Conservation (phyloP, 2,113 vertebrate genomes). For the Eleginops maclovinus region DNA sequence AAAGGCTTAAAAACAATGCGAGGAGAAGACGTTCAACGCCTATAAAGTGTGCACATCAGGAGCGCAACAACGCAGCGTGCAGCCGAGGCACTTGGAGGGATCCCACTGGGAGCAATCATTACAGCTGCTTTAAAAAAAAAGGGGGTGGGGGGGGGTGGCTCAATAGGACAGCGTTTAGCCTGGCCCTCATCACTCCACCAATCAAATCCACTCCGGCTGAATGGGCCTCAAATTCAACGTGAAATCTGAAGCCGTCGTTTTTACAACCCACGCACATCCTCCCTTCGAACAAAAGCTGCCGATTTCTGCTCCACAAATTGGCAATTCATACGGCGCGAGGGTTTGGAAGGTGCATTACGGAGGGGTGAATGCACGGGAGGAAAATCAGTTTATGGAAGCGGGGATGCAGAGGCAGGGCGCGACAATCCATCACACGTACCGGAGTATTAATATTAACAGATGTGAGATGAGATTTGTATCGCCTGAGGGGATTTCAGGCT, state of each 20-base stretch:
- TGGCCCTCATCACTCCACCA: constrained; percentile 43
- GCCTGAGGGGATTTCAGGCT: background rate
- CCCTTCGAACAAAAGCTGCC: background rate
- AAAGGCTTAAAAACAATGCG: background rate
- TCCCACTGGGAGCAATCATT: constrained; percentile 68
- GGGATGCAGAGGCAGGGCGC: background rate
- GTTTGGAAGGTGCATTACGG: background rate
- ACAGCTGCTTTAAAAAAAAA: constrained; percentile 42
- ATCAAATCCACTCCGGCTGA: constrained; percentile 55
- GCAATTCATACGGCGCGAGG: background rate
- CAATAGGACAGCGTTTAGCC: constrained; percentile 40
- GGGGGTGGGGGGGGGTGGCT: constrained; percentile 36
- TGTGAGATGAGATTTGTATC: background rate
- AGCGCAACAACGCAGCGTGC: constrained; percentile 33
- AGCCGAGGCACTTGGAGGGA: constrained; percentile 37
- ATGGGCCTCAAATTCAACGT: constrained; percentile 35
- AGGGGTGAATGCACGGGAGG: background rate
- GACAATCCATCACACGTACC: background rate
- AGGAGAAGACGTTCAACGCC: constrained; percentile 22
- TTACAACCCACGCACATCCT: constrained; percentile 14
- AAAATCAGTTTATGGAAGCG: constrained; percentile 1
- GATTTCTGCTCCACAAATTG: background rate
- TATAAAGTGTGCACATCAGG: constrained; percentile 35
- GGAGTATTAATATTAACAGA: constrained; percentile 7
- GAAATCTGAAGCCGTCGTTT: constrained; percentile 38